Evolutionary conservation across 1,140 invertebrate species (phyloP).

Genomic region (Drosophila biarmipes): DNA sequence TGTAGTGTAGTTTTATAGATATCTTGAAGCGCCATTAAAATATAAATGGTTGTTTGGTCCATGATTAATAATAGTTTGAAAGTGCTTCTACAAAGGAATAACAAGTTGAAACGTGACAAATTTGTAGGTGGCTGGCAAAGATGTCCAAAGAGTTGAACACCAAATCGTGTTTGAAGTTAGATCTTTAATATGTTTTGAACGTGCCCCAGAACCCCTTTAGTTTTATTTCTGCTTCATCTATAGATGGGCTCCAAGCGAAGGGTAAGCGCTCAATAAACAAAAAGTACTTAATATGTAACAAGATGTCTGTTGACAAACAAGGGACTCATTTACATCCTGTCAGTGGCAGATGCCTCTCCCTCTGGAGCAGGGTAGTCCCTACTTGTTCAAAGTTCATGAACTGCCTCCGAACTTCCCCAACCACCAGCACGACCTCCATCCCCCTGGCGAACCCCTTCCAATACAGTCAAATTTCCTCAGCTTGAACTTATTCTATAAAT

Average conservation of each 20-base stretch:
- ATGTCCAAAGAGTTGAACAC: conserved; percentile 4
- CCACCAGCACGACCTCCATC: not conserved
- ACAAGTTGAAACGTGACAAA: conserved; percentile 27
- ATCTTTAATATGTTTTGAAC: conserved; percentile 21
- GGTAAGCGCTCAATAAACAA: conserved; percentile 42
- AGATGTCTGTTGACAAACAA: conserved; percentile 75
- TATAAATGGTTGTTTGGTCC: not conserved
- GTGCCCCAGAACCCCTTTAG: conserved; percentile 13
- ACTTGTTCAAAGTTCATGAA: conserved; percentile 75
- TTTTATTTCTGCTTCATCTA: not conserved
- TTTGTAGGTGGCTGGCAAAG: conserved; percentile 2
- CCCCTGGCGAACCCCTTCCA: not conserved
- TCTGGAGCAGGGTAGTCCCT: conserved; percentile 1
- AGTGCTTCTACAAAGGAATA: not conserved
- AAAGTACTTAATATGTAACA: conserved; percentile 73
- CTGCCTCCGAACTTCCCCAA: conserved; percentile 29
- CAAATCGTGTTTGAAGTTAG: conserved; percentile 20
- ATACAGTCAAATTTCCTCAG: not conserved
- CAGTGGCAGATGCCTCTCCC: conserved; percentile 37
- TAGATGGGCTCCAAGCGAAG: not conserved
- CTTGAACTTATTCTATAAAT: not conserved
- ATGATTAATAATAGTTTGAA: not conserved
- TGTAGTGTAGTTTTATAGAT: no score
- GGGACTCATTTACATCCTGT: conserved; percentile 72
- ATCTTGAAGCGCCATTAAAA: not conserved